These are phyloP conservation scores for Xanthorhoe designata DNA, from an alignment of 2,888 invertebrate genomes.

Conservation along the genomic window DNA sequence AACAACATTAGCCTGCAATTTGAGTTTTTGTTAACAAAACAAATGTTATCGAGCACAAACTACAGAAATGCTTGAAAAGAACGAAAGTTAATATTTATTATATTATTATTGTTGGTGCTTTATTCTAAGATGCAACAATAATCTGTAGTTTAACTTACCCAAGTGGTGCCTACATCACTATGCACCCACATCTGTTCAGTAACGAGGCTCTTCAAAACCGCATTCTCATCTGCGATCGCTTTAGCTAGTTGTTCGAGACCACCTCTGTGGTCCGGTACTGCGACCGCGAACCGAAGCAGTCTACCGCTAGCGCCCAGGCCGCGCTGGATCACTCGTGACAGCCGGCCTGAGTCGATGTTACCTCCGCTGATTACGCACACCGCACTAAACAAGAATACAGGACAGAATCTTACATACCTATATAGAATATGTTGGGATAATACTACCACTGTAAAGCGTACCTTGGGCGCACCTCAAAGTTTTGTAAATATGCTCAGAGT, in stretches of 20 bases:
- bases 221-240: constrained; percentile 67
- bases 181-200: constrained; percentile 81
- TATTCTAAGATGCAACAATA: no score
- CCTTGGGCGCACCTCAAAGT: no score
- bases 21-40: not conserved
- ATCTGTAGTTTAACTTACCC: constrained; percentile 57
- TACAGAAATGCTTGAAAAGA: no score
- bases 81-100: no score
- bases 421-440: no score
- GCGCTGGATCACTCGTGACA: constrained; percentile 91
- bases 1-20: constrained; percentile 73
- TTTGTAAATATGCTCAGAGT: no score
- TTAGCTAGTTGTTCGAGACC: constrained; percentile 89
- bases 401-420: no score
- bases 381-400: constrained; percentile 84
- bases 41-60: no score
- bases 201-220: constrained; percentile 71
- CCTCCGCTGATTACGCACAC: constrained; percentile 92
- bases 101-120: no score
- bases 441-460: no score
- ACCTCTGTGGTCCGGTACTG: constrained; percentile 90
- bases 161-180: constrained; percentile 71
- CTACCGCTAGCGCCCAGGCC: constrained; percentile 92
- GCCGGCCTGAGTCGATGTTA: constrained; percentile 92
- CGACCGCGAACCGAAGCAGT: constrained; percentile 88